Base-by-base conservation (phyloP, 2,113 vertebrate genomes). In the Saccopteryx leptura region DNA sequence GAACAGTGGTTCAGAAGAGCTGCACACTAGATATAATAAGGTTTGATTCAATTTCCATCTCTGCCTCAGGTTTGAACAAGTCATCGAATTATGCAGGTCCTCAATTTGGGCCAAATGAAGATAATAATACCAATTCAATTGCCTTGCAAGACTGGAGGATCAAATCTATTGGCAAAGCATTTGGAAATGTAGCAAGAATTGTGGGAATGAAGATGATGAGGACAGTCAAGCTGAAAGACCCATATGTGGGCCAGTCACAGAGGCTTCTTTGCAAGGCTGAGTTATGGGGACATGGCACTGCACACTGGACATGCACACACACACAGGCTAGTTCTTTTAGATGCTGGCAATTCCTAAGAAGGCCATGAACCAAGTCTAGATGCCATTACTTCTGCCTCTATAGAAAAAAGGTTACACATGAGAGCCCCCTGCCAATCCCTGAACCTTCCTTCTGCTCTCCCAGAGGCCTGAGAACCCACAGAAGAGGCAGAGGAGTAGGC, bases 211-310 rank as follows among this genome's bases (percentile, higher is more conserved):
- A 95, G 88, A 93, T 87, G 56, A 93, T 39, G 21, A 91, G 81
- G 46, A 17, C 56, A 63, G 68, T 48, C 69, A 86, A 65, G 18
- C 65, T 94, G 15, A 48, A 92, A 75, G 72, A 39, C 39, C 39
- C 52, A 78, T 10, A 23, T n/a, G 4, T 33, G 76, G 63, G 52
- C n/a, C 61, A 56, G 50, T 76, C 52, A 80, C 26, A 97, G 18
- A 95, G 93, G 82, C 56, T 92, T 95, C 95, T 97, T 96, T 96
- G 92, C 85, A 97, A 95, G 92, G 89, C 81, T 97, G 88, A 83
- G 69, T 82, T 93, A 79, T 10, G 12, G 66, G 75, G 72, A 31
- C 52, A 15, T 86, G 72, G 21, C 75, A 95, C 76, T 33, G 52
- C 92, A 96, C 72, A 68, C 31, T 78, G 46, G 90, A 94, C 93